phyloP scores from a whole-genome alignment of 2,888 invertebrate species.

The Diarsia brunnea region DNA sequence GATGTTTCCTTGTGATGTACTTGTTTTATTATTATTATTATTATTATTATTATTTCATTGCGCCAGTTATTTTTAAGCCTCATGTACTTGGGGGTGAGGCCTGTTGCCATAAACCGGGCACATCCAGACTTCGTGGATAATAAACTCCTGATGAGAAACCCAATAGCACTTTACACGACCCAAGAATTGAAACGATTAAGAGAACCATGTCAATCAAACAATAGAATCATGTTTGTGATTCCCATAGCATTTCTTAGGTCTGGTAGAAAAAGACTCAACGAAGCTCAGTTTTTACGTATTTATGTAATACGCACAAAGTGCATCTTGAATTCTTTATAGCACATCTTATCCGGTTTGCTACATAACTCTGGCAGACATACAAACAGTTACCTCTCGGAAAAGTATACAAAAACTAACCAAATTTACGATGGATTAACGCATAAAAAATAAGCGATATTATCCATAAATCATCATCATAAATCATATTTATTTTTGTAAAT shows the following conservation, averaged over 20 bases:
- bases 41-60: too few relatives aligned
- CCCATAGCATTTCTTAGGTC: background rate
- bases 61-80: too few relatives aligned
- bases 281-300: background rate
- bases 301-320: background rate
- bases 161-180: too few relatives aligned
- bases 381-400: background rate
- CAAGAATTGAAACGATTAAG: too few relatives aligned
- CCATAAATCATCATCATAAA: too few relatives aligned
- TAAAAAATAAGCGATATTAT: background rate
- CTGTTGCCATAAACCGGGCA: too few relatives aligned
- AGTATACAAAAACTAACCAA: background rate
- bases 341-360: background rate
- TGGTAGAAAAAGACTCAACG: background rate
- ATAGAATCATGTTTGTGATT: background rate
- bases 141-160: too few relatives aligned
- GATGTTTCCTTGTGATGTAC: too few relatives aligned
- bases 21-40: too few relatives aligned
- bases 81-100: too few relatives aligned
- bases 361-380: background rate
- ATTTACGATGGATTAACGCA: background rate
- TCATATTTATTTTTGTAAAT: too few relatives aligned
- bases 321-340: background rate
- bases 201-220: background rate
- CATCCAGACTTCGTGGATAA: too few relatives aligned